Percentiles rank a stretch among this genome's conserved stretches.
Evolutionary conservation across 2,797 vertebrate species (phyloP).

Genomic region (Sparidentex hasta): DNA sequence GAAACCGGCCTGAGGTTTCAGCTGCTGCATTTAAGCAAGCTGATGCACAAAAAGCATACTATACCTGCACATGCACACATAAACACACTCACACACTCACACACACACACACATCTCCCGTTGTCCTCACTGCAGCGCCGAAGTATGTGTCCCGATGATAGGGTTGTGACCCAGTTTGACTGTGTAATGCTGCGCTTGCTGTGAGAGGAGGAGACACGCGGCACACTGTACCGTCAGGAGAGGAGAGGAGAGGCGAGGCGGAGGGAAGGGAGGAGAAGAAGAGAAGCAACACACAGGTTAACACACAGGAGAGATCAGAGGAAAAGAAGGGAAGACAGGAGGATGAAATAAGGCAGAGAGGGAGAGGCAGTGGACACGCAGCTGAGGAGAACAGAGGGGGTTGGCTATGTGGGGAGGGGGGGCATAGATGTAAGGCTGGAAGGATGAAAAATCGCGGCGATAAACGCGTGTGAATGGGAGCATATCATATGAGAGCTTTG

Average conservation of each 20-base stretch:
- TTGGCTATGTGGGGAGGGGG: neutral
- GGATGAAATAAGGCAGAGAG: neutral
- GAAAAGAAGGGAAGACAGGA: neutral
- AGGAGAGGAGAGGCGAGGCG: constrained; percentile 22
- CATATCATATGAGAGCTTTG: constrained; percentile 49
- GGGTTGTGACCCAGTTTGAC: constrained; percentile 81
- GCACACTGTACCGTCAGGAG: constrained; percentile 50
- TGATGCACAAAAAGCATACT: constrained; percentile 24
- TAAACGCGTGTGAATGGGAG: constrained; percentile 42
- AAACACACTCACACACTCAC: constrained; percentile 12
- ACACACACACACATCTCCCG: constrained; percentile 9
- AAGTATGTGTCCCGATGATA: constrained; percentile 63
- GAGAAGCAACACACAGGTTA: constrained; percentile 23
- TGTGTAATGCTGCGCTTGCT: constrained; percentile 54
- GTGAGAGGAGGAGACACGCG: constrained; percentile 49
- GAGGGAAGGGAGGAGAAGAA: constrained; percentile 19
- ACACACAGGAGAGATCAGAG: constrained; percentile 2
- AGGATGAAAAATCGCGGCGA: constrained; percentile 32
- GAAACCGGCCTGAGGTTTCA: constrained; percentile 60
- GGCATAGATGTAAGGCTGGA: constrained; percentile 3
- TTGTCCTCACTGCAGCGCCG: constrained; percentile 51
- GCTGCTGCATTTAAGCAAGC: constrained; percentile 2
- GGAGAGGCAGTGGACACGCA: neutral
- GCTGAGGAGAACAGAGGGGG: constrained; percentile 10
- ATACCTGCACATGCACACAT: constrained; percentile 32